A percentile compares a stretch with the other conserved stretches of the same genome.
Conservation (phyloP, 2,888 invertebrate species). For the Drosophila mayaguana region DNA sequence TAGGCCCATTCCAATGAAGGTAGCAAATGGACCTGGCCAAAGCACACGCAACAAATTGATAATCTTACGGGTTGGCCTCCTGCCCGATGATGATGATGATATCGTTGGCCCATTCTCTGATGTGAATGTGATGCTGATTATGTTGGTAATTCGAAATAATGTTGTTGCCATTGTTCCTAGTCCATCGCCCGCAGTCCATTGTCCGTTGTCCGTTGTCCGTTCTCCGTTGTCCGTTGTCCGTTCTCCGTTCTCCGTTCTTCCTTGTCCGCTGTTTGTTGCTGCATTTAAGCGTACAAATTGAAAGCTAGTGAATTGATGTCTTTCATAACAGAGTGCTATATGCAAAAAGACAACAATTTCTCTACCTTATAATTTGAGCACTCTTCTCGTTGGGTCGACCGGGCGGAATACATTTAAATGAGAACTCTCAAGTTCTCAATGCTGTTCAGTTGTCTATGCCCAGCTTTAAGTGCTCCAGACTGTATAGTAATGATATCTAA, state of each 20-base stretch:
- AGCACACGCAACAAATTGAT: conserved; percentile 69
- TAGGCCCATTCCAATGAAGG: conserved; percentile 32
- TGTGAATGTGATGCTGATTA: conserved; percentile 40
- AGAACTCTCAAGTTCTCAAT: background rate
- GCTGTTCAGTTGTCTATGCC: conserved; percentile 1
- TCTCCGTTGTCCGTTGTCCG: conserved; percentile 23
- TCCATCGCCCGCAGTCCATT: conserved; percentile 13
- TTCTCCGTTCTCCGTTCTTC: conserved; percentile 7
- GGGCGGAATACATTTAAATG: background rate
- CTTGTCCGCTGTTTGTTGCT: conserved; percentile 31
- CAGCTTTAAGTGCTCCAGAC: conserved; percentile 53
- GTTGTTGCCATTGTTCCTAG: conserved; percentile 33
- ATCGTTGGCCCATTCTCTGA: conserved; percentile 45
- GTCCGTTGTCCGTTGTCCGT: conserved; percentile 16
- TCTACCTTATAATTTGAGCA: conserved; percentile 53
- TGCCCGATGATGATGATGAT: conserved; percentile 42
- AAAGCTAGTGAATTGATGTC: conserved; percentile 74
- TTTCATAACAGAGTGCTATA: conserved; percentile 22
- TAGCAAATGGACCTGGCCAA: conserved; percentile 53
- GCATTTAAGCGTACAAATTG: conserved; percentile 65
- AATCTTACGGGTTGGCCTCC: conserved; percentile 40
- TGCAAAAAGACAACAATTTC: conserved; percentile 34
- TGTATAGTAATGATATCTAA: conserved; percentile 49
- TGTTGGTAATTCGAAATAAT: conserved; percentile 46
- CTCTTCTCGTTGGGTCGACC: background rate